Evolutionary conservation across 2,888 invertebrate species (phyloP).

Genomic region (Chloroclystis v-ata): DNA sequence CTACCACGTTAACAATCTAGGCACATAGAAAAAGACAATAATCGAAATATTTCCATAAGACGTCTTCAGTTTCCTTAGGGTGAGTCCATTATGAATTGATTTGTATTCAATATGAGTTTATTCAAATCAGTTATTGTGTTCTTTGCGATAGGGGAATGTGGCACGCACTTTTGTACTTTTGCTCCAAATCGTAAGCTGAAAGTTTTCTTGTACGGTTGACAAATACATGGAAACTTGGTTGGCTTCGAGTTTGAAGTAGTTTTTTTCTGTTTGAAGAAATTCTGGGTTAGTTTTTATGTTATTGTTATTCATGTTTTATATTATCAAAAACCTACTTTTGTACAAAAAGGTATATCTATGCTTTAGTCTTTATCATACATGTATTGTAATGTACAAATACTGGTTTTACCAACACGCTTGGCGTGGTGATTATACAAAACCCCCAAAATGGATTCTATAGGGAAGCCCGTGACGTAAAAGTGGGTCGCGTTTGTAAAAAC

Average conservation of each 20-base stretch:
- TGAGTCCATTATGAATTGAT: slow-evolving; percentile 52
- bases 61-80: slow-evolving; percentile 40
- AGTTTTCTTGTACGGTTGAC: slow-evolving; percentile 11
- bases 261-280: slow-evolving; percentile 1
- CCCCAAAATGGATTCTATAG: too few species aligned
- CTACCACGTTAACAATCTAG: slow-evolving; percentile 28
- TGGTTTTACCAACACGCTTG: too few species aligned
- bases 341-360: too few species aligned
- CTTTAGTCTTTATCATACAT: too few species aligned
- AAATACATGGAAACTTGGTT: not conserved
- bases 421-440: too few species aligned
- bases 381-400: too few species aligned
- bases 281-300: not conserved
- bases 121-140: slow-evolving; percentile 67
- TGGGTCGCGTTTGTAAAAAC: too few species aligned
- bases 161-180: slow-evolving; percentile 31
- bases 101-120: slow-evolving; percentile 60
- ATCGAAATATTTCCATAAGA: slow-evolving; percentile 44
- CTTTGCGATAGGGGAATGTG: slow-evolving; percentile 46
- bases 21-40: slow-evolving; percentile 35
- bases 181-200: slow-evolving; percentile 16
- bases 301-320: too few species aligned
- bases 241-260: not conserved
- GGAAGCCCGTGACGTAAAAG: too few species aligned
- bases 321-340: too few species aligned